phyloP scores from a whole-genome alignment of 1,140 invertebrate species.

The Heliconius nattereri region DNA sequence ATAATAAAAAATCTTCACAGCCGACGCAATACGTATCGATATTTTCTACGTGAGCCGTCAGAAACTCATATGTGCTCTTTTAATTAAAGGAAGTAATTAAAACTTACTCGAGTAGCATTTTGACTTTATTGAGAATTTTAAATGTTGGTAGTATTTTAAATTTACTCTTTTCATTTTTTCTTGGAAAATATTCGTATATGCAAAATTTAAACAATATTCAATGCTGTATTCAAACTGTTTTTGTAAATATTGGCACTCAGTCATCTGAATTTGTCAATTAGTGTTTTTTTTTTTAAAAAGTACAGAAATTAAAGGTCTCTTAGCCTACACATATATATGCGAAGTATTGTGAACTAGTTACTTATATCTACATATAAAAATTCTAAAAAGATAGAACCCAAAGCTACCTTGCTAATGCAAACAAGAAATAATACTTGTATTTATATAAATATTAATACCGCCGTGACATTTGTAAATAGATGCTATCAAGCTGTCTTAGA shows the following conservation, averaged over 20 bases:
- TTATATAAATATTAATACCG: not conserved
- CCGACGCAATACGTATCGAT: not conserved
- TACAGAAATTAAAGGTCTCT: too few species aligned
- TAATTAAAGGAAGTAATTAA: not conserved
- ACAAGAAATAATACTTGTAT: not conserved
- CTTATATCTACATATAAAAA: too few species aligned
- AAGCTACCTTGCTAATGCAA: not conserved
- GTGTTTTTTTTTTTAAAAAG: too few species aligned
- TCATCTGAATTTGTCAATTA: not conserved
- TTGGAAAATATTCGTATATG: too few species aligned
- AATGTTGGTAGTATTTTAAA: not conserved
- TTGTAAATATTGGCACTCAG: not conserved
- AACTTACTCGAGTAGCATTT: not conserved
- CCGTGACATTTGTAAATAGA: constrained; percentile 10
- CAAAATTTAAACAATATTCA: too few species aligned
- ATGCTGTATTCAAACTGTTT: not conserved
- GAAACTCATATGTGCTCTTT: not conserved
- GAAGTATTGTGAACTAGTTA: too few species aligned
- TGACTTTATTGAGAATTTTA: not conserved
- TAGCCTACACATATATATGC: too few species aligned
- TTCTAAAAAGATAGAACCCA: too few species aligned
- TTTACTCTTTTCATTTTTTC: too few species aligned
- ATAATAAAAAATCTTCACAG: not conserved
- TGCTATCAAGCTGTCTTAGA: constrained; percentile 16
- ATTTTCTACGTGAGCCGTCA: not conserved